Evolutionary conservation across 2,888 invertebrate genomes (phyloP), one percentile per base, ranked within the genome.

Genomic region (Phengaris alcon): DNA sequence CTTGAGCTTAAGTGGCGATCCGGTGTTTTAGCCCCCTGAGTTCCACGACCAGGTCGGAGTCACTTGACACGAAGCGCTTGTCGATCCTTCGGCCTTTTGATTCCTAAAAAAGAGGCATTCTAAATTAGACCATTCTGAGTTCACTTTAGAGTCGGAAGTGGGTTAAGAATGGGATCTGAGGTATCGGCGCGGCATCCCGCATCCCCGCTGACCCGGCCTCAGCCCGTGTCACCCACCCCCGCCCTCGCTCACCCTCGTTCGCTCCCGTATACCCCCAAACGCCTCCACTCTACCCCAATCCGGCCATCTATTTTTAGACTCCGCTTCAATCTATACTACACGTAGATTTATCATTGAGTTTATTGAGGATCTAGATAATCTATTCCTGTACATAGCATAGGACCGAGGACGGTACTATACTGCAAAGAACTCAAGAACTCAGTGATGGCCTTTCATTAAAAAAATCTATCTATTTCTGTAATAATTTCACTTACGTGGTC

Each of bases 11-110:
- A 84, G 95, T 94, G 74, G 93, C 87, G 79, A 93, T 93, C 83
- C 91, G 91, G 84, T 95, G 95, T 87, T 95, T 96, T 75, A 96
- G 90, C 75, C 95, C 95, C 80, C 95, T 94, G 75, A 96, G 93
- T 86, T 96, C 95, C 68, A 94, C 89, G 6, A 95, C 95, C 75
- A 96, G 89, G 81, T 94, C 95, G 75, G 95, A 94, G 84, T 96
- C 95, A 78, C 93, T 94, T 1, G 95, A 93, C 72, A 95, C 94
- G 84, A 95, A 95, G 76, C 95, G 93, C 83, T 96, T 96, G 81
- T 95, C 94, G 84, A 95, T 94, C 81, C 94, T 90, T 79, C 91
- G 86, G 55, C 82, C 82, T 78, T 89, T 79, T 52, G 86, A 77
- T 77, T 89, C 87, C 93, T 93, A 88, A 80, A 80, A 80, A 87